These are phyloP conservation scores for Coracopsis vasa DNA, from an alignment of 2,113 vertebrate species.

Conservation along the genomic window DNA sequence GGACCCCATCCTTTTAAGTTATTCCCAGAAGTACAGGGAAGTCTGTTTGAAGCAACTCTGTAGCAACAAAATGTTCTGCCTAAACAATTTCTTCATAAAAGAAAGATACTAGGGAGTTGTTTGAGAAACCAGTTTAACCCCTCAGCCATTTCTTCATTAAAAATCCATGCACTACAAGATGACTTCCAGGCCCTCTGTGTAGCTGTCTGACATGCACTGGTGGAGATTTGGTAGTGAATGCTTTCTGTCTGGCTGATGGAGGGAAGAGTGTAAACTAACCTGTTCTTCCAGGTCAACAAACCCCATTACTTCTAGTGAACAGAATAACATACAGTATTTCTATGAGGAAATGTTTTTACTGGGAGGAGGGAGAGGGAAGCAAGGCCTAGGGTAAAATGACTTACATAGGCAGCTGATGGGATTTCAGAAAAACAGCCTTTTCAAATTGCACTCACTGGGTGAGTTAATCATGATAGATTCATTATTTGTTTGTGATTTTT, in stretches of 20 bases:
- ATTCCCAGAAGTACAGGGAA: background rate
- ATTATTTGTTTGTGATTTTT: background rate
- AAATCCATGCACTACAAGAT: background rate
- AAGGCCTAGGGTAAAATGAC: background rate
- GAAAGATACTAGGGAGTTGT: background rate
- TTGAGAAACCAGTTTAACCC: background rate
- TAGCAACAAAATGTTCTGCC: background rate
- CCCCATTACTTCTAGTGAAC: background rate
- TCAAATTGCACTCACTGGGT: background rate
- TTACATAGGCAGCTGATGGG: background rate
- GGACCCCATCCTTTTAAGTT: background rate
- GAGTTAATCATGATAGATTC: background rate
- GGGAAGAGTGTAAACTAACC: background rate
- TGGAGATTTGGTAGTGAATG: background rate
- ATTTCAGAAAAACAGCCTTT: background rate
- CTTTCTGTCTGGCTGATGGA: background rate
- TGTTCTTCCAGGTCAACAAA: background rate
- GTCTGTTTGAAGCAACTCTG: background rate
- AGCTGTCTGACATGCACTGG: background rate
- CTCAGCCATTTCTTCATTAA: background rate
- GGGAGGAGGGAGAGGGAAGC: background rate
- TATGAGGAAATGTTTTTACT: background rate
- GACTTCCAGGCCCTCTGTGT: rapidly evolving
- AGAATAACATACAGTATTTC: background rate
- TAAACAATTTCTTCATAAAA: background rate